Evolutionary conservation across 64 coral and sea anemone species (phyloP), one percentile per base, ranked within the genome.

Genomic region (Dendronephthya gigantea): DNA sequence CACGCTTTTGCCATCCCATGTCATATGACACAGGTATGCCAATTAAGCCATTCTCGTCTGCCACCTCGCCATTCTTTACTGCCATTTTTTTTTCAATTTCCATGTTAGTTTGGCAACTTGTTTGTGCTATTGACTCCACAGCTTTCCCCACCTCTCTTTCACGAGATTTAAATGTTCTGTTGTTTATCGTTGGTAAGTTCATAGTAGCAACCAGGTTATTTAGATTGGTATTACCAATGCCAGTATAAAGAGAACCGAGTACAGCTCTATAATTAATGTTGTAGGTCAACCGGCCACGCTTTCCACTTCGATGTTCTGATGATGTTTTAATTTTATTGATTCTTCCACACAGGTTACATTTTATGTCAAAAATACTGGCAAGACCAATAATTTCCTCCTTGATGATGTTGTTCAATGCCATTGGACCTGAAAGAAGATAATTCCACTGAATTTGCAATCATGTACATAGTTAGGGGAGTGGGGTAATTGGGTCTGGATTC

Each of bases 1-100:
- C 82, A 41, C 85, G 47, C 38, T 88, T 88, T n/a, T 93, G 88
- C 88, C 92, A 93, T 34, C 85, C 90, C 85, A 84, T 88, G 47
- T 92, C 81, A 39, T 84, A 88, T 31, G 86, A 92, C 32, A 83
- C 43, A 51, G 85, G 30, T 33, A 91, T 75, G 13, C 40, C 52
- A 68, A 29, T 27, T n/a, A 85, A 12, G 59, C 23, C 40, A 48
- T 69, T 15, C 17, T 89, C 27, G 56, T 75, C 39, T 32, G 22
- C 23, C 5, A 14, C 12, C 4, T 12, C 30, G 2, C 69, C 69
- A 75, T 45, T 75, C 25, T 14, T 75, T 75, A 32, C 12, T 1
- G 69, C 69, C 12, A 34, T 37, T 33, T 13, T 25, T 16, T 25
- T 31, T 75, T 75, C 69, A 3, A 8, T 7, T 13, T 75, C 12